phyloP scores from a whole-genome alignment of 2,113 vertebrate species.

The Solea senegalensis region DNA sequence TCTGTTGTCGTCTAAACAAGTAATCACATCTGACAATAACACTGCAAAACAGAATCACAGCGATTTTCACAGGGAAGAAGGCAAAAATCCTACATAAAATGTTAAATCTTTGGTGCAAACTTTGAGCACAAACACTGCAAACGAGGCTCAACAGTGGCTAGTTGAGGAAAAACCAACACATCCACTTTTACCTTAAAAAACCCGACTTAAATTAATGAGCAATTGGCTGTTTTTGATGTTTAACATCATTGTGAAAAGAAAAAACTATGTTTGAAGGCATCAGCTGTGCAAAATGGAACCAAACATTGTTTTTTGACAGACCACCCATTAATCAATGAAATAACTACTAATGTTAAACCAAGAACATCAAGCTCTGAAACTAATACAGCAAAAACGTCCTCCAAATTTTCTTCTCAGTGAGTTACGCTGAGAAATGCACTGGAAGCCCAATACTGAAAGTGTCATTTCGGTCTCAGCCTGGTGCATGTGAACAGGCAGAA shows the following conservation, averaged over 20 bases:
- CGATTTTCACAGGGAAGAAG: not conserved
- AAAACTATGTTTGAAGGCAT: too few species aligned
- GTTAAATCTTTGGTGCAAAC: not conserved
- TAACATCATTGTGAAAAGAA: too few species aligned
- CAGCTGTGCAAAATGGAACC: too few species aligned
- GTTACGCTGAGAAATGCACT: slow-evolving; percentile 2
- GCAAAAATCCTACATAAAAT: too few species aligned
- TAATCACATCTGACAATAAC: slow-evolving; percentile 16
- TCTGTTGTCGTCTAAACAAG: slow-evolving; percentile 35
- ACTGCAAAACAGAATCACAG: slow-evolving; percentile 14
- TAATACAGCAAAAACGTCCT: not conserved
- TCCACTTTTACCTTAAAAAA: too few species aligned
- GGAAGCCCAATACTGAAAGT: slow-evolving; percentile 41
- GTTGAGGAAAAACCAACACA: too few species aligned
- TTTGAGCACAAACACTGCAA: not conserved
- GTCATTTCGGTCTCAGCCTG: slow-evolving; percentile 39
- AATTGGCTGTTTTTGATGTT: too few species aligned
- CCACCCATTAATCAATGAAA: not conserved
- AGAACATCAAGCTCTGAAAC: not conserved
- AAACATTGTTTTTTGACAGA: too few species aligned
- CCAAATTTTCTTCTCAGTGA: not conserved
- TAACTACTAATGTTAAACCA: not conserved
- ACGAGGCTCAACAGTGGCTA: not conserved
- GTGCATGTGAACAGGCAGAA: slow-evolving; percentile 62
- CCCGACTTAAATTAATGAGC: too few species aligned